A percentile compares a stretch with the other conserved stretches of the same genome.
Conservation (phyloP, 2,888 invertebrate species). For the Lithophane semibrunnea region DNA sequence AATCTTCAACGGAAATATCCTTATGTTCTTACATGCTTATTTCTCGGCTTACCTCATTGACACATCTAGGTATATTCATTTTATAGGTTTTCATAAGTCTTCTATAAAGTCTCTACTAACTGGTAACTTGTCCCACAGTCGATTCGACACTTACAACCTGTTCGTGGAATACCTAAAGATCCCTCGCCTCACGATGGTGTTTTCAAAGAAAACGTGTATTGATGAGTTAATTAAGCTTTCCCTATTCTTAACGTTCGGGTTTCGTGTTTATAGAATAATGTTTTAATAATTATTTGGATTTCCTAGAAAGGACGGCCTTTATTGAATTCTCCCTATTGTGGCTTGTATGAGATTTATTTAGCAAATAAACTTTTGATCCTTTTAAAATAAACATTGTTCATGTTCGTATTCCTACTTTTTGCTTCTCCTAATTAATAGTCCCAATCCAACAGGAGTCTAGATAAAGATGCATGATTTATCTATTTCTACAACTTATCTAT, state of each 20-base stretch:
- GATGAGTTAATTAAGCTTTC: conserved; percentile 82
- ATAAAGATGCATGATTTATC: conserved; percentile 2
- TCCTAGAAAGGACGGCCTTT: conserved; percentile 22
- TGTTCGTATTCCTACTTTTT: conserved; percentile 6
- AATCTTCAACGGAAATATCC: background rate
- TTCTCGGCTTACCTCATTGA: background rate
- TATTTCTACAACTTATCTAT: background rate
- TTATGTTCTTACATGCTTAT: background rate
- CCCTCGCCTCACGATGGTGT: conserved; percentile 72
- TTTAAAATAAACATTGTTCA: conserved; percentile 13
- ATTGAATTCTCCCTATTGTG: conserved; percentile 48
- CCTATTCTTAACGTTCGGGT: conserved; percentile 58
- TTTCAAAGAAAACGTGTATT: conserved; percentile 83
- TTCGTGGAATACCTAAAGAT: conserved; percentile 77
- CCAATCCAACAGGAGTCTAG: background rate
- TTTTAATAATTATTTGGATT: conserved; percentile 49
- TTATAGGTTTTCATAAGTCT: background rate
- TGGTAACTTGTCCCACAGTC: conserved; percentile 62
- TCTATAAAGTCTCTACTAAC: conserved; percentile 8
- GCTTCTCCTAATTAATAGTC: background rate
- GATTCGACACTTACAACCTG: conserved; percentile 73
- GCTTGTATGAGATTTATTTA: conserved; percentile 36
- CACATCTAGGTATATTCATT: background rate
- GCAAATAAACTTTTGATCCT: conserved; percentile 18
- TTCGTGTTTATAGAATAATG: conserved; percentile 55